A percentile compares a stretch with the other conserved stretches of the same genome.
Conservation (phyloP, 2,888 invertebrate species). For the Mongoloraphidia duomilia region DNA sequence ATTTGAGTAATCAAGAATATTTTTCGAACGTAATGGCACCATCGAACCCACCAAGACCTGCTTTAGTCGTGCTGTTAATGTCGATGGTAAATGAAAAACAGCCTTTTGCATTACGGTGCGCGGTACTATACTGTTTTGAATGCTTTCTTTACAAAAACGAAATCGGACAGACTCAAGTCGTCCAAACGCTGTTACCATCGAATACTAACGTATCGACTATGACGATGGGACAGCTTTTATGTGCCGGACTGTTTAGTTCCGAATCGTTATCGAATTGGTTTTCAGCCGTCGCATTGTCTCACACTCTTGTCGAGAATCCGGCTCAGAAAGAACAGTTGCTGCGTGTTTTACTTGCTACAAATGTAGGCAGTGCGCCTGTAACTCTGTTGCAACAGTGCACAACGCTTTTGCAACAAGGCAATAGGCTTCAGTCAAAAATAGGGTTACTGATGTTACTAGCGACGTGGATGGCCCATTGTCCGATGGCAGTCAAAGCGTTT, state of each 20-base stretch:
- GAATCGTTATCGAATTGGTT: slow-evolving; percentile 93
- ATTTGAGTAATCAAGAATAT: slow-evolving; percentile 79
- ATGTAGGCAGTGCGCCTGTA: slow-evolving; percentile 69
- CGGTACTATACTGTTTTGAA: slow-evolving; percentile 94
- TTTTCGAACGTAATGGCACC: slow-evolving; percentile 84
- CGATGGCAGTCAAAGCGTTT: slow-evolving; percentile 68
- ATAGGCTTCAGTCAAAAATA: slow-evolving; percentile 68
- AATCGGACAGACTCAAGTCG: slow-evolving; percentile 70
- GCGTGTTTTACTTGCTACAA: slow-evolving; percentile 78
- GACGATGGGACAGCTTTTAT: slow-evolving; percentile 78
- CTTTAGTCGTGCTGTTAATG: slow-evolving; percentile 87
- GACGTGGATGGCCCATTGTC: slow-evolving; percentile 77
- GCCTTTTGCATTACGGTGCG: slow-evolving; percentile 72
- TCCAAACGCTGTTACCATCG: slow-evolving; percentile 85
- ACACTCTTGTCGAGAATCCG: slow-evolving; percentile 75
- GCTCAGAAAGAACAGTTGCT: slow-evolving; percentile 80
- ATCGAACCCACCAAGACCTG: slow-evolving; percentile 83
- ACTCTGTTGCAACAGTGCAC: slow-evolving; percentile 83
- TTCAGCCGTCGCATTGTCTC: slow-evolving; percentile 79
- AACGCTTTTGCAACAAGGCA: slow-evolving; percentile 67
- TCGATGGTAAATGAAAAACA: slow-evolving; percentile 99
- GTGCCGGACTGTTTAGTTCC: slow-evolving; percentile 78
- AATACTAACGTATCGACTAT: slow-evolving; percentile 56
- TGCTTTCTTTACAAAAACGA: slow-evolving; percentile 91
- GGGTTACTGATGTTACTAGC: slow-evolving; percentile 83